phyloP scores from a whole-genome alignment of 2,113 vertebrate species.

The Dolichallabes microphthalmus region DNA sequence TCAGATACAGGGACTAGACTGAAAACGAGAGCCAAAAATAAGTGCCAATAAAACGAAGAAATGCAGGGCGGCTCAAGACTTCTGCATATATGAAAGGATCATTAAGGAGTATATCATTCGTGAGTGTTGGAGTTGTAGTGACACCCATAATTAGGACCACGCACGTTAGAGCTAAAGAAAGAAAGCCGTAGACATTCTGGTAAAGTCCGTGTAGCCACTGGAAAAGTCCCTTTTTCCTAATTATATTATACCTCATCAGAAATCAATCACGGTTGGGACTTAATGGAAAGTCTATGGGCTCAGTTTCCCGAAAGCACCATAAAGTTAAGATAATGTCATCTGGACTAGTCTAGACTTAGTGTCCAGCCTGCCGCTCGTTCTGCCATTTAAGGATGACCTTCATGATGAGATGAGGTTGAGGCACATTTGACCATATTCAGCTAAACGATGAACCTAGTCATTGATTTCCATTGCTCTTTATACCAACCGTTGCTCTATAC shows the following conservation, averaged over 20 bases:
- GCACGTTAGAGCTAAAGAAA: not conserved
- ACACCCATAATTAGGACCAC: not conserved
- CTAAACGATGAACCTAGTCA: not conserved
- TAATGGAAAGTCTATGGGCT: not conserved
- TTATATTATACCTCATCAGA: constrained; percentile 1
- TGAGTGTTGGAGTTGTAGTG: not conserved
- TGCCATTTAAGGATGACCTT: not conserved
- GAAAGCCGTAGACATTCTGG: not conserved
- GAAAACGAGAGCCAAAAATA: too few species aligned
- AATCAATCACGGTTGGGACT: not conserved
- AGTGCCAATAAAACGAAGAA: too few species aligned
- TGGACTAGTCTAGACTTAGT: not conserved
- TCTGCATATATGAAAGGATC: not conserved
- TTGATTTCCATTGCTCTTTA: not conserved
- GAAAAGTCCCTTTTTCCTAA: not conserved
- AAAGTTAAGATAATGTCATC: not conserved
- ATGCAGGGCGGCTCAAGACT: too few species aligned
- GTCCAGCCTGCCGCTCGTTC: not conserved
- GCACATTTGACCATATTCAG: not conserved
- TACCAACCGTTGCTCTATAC: not conserved
- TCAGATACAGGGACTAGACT: too few species aligned
- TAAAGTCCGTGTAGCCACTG: not conserved
- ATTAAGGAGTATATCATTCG: not conserved
- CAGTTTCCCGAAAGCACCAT: not conserved
- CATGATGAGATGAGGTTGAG: not conserved